These are phyloP conservation scores for Recurvirostra avosetta DNA, from an alignment of 2,113 vertebrate genomes.

Conservation along the genomic window DNA sequence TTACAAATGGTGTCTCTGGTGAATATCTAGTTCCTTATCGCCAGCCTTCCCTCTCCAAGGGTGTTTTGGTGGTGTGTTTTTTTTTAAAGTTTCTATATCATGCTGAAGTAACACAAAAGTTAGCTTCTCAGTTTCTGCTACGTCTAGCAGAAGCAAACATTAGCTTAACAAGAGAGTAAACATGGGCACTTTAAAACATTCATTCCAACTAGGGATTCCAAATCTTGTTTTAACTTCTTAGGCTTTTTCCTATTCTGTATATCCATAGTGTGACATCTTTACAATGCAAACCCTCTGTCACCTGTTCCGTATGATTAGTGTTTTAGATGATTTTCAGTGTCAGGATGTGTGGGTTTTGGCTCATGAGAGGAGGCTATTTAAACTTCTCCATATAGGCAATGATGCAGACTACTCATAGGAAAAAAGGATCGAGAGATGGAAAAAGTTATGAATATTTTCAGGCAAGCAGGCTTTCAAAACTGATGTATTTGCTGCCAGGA, in stretches of 20 bases:
- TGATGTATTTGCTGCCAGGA: not conserved
- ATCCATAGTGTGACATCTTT: not conserved
- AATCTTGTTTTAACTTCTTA: conserved; percentile 10
- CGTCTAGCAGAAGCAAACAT: conserved; percentile 43
- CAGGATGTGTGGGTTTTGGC: not conserved
- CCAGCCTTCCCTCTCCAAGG: not conserved
- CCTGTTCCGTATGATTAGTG: not conserved
- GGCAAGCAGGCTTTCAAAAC: not conserved
- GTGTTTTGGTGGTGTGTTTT: not conserved
- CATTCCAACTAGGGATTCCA: not conserved
- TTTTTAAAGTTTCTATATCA: not conserved
- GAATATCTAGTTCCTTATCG: not conserved
- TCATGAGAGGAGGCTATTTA: not conserved
- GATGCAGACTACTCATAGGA: not conserved
- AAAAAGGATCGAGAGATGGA: not conserved
- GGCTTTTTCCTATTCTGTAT: not conserved
- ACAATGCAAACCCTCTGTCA: not conserved
- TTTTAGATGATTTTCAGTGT: not conserved
- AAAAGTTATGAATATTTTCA: not conserved
- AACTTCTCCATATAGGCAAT: not conserved
- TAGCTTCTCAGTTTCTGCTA: conserved; percentile 32
- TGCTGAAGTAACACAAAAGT: conserved; percentile 13
- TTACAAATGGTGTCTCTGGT: not conserved
- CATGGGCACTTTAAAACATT: not conserved
- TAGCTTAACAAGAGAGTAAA: conserved; percentile 39